Evolutionary conservation across 2,797 vertebrate genomes (phyloP), one percentile per base, ranked within the genome.

Genomic region (Anabas testudineus): DNA sequence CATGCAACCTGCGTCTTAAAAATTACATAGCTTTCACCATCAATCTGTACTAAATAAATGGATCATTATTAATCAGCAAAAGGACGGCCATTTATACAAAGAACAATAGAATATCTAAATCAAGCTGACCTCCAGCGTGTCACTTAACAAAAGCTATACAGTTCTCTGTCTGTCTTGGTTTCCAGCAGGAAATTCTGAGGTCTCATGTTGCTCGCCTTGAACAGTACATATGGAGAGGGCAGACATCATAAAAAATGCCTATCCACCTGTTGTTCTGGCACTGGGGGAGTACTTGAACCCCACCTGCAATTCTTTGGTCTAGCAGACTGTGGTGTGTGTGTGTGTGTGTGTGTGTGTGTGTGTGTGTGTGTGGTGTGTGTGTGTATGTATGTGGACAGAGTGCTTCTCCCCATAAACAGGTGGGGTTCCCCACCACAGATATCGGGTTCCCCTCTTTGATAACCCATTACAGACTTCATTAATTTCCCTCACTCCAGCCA

Each of bases 211-310:
- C 94, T 55, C 58, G 70, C 61, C 73, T 60, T 71, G 63, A 87
- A 84, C 88, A 78, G 67, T 89, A 83, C 84, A 91, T 85, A 80
- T 51, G 80, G 63, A 71, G 68, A 80, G 74, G 86, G 83, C 90
- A 91, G 91, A 93, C 92, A 83, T 93, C 93, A 90, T 95, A 94
- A 95, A 94, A 82, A 88, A 89, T 58, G 67, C 61, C 87, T 76
- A 75, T 91, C 91, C 94, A 95, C 94, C 94, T 95, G 94, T 95
- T 89, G 90, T 86, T 87, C 85, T 88, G 76, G 53, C 64, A 83
- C 65, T 62, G 81, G 78, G 81, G 75, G 76, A 84, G 81, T 85
- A 88, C 90, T 90, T 90, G 78, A 91, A 88, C 89, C 87, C 92
- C 93, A 95, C 94, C 94, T 95, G 93, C 86, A 91, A 83, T 82